Evolutionary conservation across 2,113 vertebrate species (phyloP).

Genomic region (Panthera tigris): DNA sequence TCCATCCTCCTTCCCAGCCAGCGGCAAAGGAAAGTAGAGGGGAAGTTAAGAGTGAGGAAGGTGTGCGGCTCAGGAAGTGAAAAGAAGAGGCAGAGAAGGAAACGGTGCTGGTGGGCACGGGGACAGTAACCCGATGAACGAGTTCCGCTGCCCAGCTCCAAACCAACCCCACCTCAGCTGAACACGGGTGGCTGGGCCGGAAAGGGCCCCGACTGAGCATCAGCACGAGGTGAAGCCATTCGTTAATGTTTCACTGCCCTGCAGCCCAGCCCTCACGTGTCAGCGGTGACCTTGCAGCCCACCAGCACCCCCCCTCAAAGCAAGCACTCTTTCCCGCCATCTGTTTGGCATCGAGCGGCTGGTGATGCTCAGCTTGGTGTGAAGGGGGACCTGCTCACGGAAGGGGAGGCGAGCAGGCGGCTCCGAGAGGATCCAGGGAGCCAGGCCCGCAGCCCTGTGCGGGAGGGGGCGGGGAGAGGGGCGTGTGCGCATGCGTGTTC

Average conservation of each 20-base stretch:
- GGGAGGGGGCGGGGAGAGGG: not conserved
- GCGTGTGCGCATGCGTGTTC: rapidly evolving
- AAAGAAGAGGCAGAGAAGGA: not conserved
- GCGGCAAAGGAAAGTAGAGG: not conserved
- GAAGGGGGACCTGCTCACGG: not conserved
- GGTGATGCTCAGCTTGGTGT: not conserved
- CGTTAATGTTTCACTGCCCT: conserved; percentile 43
- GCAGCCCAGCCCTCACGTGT: not conserved
- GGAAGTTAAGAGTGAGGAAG: not conserved
- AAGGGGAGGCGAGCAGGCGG: not conserved
- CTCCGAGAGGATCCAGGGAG: not conserved
- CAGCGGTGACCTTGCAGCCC: conserved; percentile 62
- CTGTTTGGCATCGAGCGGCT: conserved; percentile 40
- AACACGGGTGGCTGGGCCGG: rapidly evolving
- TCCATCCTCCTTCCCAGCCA: no score
- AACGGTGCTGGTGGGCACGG: not conserved
- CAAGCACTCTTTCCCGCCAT: conserved; percentile 41
- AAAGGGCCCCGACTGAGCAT: not conserved
- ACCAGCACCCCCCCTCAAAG: not conserved
- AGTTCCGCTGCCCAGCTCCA: not conserved
- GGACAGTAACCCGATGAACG: rapidly evolving
- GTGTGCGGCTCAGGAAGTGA: not conserved
- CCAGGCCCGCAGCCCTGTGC: not conserved
- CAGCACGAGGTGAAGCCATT: not conserved
- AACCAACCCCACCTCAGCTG: not conserved